A percentile compares a stretch with the other conserved stretches of the same genome.
phyloP scores from a whole-genome alignment of 2,113 vertebrate genomes.

The Pagrus major region DNA sequence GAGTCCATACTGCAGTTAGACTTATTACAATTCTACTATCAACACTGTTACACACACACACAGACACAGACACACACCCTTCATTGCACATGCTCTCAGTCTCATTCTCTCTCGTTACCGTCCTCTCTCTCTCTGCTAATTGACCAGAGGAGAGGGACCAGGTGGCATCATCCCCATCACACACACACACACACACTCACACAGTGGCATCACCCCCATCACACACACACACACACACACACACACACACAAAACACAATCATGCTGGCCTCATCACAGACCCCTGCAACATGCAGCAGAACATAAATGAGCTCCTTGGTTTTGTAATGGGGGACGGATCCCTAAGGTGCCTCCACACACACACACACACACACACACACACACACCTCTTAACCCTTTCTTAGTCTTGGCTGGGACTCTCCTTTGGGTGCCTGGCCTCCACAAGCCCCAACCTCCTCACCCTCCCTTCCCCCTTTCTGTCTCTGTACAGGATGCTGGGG shows the following conservation, averaged over 20 bases:
- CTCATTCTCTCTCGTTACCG: constrained; percentile 41
- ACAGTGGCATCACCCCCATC: constrained; percentile 64
- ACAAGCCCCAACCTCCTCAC: constrained; percentile 11
- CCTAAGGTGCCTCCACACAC: constrained; percentile 55
- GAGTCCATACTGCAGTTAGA: constrained; percentile 16
- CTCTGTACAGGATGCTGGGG: constrained; percentile 26
- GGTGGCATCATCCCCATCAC: constrained; percentile 65
- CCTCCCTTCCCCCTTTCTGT: constrained; percentile 14
- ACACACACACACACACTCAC: constrained; percentile 27
- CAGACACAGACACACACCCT: constrained; percentile 2
- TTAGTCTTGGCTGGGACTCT: constrained; percentile 14
- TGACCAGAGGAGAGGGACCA: constrained; percentile 78
- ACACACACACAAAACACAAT: constrained; percentile 33
- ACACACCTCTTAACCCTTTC: constrained; percentile 62
- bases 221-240: constrained; percentile 39
- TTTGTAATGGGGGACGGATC: constrained; percentile 47
- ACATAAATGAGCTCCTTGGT: constrained; percentile 87
- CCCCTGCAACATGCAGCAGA: constrained; percentile 77
- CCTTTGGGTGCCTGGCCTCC: constrained; percentile 60
- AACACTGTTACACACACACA: background rate
- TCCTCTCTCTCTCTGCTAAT: constrained; percentile 76
- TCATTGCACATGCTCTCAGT: constrained; percentile 38
- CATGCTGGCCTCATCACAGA: constrained; percentile 57
- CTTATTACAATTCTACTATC: constrained; percentile 24
- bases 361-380: constrained; percentile 33